Base-by-base conservation (phyloP, 2,113 vertebrate genomes). In the Struthidea cinerea region DNA sequence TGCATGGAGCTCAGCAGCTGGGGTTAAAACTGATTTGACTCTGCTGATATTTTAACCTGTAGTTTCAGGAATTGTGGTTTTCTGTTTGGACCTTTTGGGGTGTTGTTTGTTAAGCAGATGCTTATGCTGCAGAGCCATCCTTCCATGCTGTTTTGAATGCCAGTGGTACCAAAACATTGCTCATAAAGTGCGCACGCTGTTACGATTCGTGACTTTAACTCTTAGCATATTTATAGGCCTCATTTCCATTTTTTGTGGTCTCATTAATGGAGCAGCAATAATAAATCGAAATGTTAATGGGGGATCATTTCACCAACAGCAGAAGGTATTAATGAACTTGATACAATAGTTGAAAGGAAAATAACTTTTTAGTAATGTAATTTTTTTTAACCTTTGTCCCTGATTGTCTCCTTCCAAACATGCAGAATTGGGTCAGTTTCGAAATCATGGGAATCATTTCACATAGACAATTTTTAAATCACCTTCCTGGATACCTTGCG, bases 281-380 rank as follows among this genome's bases (percentile, higher is more conserved):
- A 97, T 97, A 96, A 96, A 96, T 91, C 53, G 87, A 96, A 97
- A 96, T 97, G 93, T 95, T 96, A 97, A 97, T 93, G 71, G 75
- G 21, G 49, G 64, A 94, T 97, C 95, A 87, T 96, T 97, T 96
- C 91, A 89, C 93, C 93, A 95, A 88, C 77, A 93, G 95, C 89
- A 84, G 90, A 97, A 92, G 75, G 87, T 94, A 94, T 96, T 97
- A 94, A 94, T 4, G 61, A 95, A 96, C 88, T 94, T 90, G 79
- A 70, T 90, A 91, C 87, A 91, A 84, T 70, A 74, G 95, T 94
- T 95, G 68, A 94, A 95, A 94, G 84, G 80, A 93, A 94, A 96
- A 94, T 91, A 92, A 86, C 76, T 89, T 97, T 89, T 91, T 87
- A 91, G 67, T 86, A 86, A 73, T 87, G 73, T 73, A 56, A 33